phyloP scores from a whole-genome alignment of 2,797 vertebrate species.

The Nyctibius grandis region DNA sequence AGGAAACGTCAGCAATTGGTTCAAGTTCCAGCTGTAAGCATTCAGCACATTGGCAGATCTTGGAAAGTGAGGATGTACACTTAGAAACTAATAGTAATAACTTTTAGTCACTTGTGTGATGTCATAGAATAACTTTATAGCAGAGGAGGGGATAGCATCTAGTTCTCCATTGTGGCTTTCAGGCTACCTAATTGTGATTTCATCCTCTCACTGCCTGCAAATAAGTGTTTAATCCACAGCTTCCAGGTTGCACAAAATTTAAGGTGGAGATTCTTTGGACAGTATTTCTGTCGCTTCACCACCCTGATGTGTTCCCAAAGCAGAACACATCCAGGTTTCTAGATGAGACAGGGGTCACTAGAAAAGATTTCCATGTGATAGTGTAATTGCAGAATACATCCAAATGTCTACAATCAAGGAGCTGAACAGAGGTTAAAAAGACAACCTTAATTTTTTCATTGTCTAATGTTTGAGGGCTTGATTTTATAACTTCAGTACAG shows the following conservation, averaged over 20 bases:
- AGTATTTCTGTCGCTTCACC: neutral
- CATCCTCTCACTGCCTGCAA: neutral
- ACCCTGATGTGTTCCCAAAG: neutral
- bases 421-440: neutral
- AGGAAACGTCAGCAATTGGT: neutral
- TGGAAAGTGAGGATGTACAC: neutral
- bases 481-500: neutral
- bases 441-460: neutral
- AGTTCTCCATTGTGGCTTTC: neutral
- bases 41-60: neutral
- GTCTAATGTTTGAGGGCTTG: neutral
- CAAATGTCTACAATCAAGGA: neutral
- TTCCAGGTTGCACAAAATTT: neutral
- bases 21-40: conserved; percentile 2
- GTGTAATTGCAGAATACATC: neutral
- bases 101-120: neutral
- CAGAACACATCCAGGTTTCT: neutral
- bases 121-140: neutral
- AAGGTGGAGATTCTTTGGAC: neutral
- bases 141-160: neutral
- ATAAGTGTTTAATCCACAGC: neutral
- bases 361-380: neutral
- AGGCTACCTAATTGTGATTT: neutral
- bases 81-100: neutral
- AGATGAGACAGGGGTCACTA: neutral